These are phyloP conservation scores for Portunus trituberculatus DNA, from an alignment of 1,140 invertebrate genomes.

Conservation along the genomic window DNA sequence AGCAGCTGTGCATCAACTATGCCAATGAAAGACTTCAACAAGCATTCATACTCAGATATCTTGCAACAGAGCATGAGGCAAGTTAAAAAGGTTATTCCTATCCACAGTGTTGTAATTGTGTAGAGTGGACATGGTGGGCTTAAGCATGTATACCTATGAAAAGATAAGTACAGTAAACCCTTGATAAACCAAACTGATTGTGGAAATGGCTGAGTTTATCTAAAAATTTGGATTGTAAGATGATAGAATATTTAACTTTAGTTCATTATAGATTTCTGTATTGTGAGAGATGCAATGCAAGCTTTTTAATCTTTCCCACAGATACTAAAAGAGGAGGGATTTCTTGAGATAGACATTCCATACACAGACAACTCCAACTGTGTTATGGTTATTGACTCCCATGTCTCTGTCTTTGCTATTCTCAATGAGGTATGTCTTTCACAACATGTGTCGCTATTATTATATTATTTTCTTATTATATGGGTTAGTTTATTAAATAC, in stretches of 20 bases:
- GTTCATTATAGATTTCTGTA: no score
- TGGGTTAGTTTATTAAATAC: neutral
- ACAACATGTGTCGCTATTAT: no score
- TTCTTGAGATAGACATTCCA: constrained; percentile 75
- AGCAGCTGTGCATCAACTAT: constrained; percentile 90
- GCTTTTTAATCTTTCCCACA: constrained; percentile 2
- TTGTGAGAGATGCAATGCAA: no score
- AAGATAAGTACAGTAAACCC: no score
- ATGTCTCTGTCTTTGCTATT: constrained; percentile 79
- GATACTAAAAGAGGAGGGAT: constrained; percentile 77
- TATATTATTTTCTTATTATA: constrained; percentile 11
- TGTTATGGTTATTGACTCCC: constrained; percentile 80
- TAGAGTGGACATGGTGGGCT: neutral
- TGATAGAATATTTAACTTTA: no score
- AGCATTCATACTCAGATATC: constrained; percentile 86
- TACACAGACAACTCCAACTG: constrained; percentile 83
- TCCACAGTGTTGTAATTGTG: no score
- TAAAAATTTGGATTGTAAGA: no score
- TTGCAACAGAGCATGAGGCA: constrained; percentile 83
- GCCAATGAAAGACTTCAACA: constrained; percentile 87
- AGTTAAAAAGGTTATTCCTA: constrained; percentile 67
- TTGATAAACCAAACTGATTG: no score
- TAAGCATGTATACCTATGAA: neutral
- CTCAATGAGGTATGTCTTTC: constrained; percentile 80
- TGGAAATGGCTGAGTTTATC: no score